These are phyloP conservation scores for Pteruthius melanotis DNA, from an alignment of 2,113 vertebrate genomes.

Conservation along the genomic window DNA sequence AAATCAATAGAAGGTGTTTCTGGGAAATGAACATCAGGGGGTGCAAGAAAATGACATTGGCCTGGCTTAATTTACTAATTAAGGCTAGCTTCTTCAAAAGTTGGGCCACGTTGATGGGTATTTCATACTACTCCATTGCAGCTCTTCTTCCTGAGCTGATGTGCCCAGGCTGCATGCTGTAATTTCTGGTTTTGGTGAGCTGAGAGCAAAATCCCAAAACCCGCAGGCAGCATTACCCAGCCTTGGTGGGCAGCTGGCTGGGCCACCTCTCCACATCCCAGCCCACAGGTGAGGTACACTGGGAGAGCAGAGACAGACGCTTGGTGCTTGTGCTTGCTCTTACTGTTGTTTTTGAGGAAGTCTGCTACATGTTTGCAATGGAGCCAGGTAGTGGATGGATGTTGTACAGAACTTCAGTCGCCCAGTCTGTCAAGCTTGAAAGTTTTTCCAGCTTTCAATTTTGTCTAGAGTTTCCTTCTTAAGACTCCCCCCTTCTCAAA, in stretches of 20 bases:
- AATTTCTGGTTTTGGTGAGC: neutral
- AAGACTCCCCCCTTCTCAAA: slow-evolving; percentile 57
- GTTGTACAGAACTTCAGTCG: slow-evolving; percentile 44
- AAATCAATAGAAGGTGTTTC: slow-evolving; percentile 17
- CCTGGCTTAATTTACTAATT: neutral
- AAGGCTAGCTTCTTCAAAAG: neutral
- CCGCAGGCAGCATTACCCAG: neutral
- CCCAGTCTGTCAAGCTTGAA: slow-evolving; percentile 55
- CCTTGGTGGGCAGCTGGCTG: neutral
- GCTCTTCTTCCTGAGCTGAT: neutral
- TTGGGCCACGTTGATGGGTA: fast-evolving
- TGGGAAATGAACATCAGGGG: neutral
- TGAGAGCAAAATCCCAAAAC: neutral
- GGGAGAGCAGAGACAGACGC: neutral
- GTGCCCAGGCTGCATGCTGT: neutral
- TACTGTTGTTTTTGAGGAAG: neutral
- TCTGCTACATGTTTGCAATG: neutral
- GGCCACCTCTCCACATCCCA: neutral
- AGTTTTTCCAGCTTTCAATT: slow-evolving; percentile 64
- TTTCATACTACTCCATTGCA: neutral
- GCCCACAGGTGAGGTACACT: neutral
- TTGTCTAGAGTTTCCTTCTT: slow-evolving; percentile 61
- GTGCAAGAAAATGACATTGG: neutral
- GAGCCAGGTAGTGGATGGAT: slow-evolving; percentile 31
- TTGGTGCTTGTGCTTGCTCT: neutral